Base-by-base conservation (phyloP, 2,797 vertebrate genomes). In the Ctenosaura bakeri region DNA sequence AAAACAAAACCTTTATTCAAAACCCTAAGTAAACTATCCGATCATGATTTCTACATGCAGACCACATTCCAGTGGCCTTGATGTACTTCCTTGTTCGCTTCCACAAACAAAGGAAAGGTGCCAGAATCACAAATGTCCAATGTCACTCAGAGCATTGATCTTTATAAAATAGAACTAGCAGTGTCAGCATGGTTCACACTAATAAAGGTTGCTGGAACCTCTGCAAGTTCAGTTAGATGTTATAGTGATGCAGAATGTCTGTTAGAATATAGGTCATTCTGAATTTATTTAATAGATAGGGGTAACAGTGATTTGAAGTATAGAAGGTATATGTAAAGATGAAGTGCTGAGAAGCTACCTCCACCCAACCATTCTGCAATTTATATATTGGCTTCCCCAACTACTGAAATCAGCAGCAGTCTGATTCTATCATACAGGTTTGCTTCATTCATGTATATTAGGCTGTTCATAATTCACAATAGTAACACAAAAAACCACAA, bases 101-200 rank as follows among this genome's bases (percentile, higher is more conserved):
- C 24, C 71, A 16, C 42, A 35, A 80, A 26, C 12, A 73, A 83
- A 54, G 52, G 35, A 80, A 35, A 59, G 32, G 24, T 80, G 26
- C 7, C 64, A 73, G 66, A 86, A 29, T 50, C 32, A 35, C 26
- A 73, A 62, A 81, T 12, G 35, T 35, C n/a, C 64, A 74, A 81
- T 29, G 35, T 80, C 38, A 62, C 54, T 59, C 64, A 86, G 38
- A 81, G 29, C 38, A 20, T 4, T 86, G 77, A 56, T 42, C 35
- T 88, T 78, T 42, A 80, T 35, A 86, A 52, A 80, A 88, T 73
- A 86, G 35, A 86, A 46, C 20, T 73, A 32, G 50, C 77, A 80
- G 26, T 73, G 35, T 90, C 83, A 73, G 35, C 52, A 46, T 90
- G 62, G 80, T n/a, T 29, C 29, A 42, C 62, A 85, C 16, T 50